Evolutionary conservation across 2,888 invertebrate species (phyloP).

Genomic region (Cheilosia pagana): DNA sequence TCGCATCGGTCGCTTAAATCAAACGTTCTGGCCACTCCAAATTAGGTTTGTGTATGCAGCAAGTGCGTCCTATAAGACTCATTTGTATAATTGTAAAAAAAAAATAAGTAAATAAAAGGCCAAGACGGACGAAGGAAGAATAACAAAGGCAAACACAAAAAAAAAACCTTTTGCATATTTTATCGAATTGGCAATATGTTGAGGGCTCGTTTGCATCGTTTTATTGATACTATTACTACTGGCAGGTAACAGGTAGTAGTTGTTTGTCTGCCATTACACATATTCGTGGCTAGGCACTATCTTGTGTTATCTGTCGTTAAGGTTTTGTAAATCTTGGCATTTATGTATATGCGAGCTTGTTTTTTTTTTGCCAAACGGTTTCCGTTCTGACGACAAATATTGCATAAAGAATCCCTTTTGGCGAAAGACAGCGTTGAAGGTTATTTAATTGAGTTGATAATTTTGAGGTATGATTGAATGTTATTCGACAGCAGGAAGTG

Average conservation of each 20-base stretch:
- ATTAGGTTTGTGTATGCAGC: slow-evolving; percentile 64
- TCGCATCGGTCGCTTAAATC: slow-evolving; percentile 38
- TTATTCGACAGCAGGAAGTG: slow-evolving; percentile 34
- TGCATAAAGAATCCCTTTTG: slow-evolving; percentile 64
- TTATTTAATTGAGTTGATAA: slow-evolving; percentile 67
- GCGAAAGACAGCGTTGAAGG: slow-evolving; percentile 36
- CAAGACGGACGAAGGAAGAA: slow-evolving; percentile 48
- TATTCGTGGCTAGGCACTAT: slow-evolving; percentile 55
- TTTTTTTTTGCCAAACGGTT: slow-evolving; percentile 55
- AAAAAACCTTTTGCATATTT: slow-evolving; percentile 59
- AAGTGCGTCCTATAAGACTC: slow-evolving; percentile 61
- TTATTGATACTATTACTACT: slow-evolving; percentile 65
- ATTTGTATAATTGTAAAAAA: slow-evolving; percentile 58
- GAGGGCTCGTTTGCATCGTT: slow-evolving; percentile 66
- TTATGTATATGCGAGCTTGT: slow-evolving; percentile 48
- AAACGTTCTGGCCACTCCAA: slow-evolving; percentile 47
- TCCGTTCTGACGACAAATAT: slow-evolving; percentile 71
- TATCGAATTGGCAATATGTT: slow-evolving; percentile 64
- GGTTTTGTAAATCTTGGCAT: slow-evolving; percentile 34
- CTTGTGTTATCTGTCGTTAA: slow-evolving; percentile 52
- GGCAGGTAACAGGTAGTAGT: slow-evolving; percentile 64
- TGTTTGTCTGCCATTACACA: slow-evolving; percentile 59
- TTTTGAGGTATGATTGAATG: slow-evolving; percentile 48
- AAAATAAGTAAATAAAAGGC: slow-evolving; percentile 20
- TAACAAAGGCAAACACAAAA: slow-evolving; percentile 23